These are phyloP conservation scores for Cebus imitator DNA, from an alignment of 2,113 vertebrate genomes.

Conservation along the genomic window DNA sequence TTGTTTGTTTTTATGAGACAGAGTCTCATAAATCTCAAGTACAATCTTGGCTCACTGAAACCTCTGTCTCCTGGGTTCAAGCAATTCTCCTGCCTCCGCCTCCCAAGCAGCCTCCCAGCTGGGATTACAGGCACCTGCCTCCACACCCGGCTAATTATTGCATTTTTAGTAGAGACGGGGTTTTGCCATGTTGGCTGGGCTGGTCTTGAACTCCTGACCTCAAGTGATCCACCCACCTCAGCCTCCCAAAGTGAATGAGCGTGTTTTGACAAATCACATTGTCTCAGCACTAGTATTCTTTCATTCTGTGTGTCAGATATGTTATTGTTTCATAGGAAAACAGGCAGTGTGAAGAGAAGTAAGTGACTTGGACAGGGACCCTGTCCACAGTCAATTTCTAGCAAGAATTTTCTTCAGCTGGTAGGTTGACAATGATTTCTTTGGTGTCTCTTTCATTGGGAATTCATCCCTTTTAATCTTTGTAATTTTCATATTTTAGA, in stretches of 20 bases:
- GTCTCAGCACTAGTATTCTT: not conserved
- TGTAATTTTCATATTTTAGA: not conserved
- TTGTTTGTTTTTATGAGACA: no score
- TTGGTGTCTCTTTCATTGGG: not conserved
- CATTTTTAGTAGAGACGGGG: no score
- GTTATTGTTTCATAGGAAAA: conserved; percentile 29
- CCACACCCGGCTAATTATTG: no score
- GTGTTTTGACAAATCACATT: not conserved
- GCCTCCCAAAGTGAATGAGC: not conserved
- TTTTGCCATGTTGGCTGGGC: no score
- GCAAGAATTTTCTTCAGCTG: not conserved
- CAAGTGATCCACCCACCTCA: no score
- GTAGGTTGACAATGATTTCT: not conserved
- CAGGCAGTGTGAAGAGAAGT: not conserved
- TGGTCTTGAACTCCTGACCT: no score
- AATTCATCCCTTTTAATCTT: not conserved
- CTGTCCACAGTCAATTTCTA: not conserved
- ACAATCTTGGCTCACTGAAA: no score
- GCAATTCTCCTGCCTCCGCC: no score
- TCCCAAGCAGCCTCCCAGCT: no score
- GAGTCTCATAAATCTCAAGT: no score
- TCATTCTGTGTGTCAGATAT: not conserved
- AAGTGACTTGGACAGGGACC: not conserved
- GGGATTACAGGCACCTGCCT: no score
- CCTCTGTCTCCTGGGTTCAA: no score